These are phyloP conservation scores for Protaetia brevitarsis DNA, from an alignment of 1,140 invertebrate genomes.

Conservation along the genomic window DNA sequence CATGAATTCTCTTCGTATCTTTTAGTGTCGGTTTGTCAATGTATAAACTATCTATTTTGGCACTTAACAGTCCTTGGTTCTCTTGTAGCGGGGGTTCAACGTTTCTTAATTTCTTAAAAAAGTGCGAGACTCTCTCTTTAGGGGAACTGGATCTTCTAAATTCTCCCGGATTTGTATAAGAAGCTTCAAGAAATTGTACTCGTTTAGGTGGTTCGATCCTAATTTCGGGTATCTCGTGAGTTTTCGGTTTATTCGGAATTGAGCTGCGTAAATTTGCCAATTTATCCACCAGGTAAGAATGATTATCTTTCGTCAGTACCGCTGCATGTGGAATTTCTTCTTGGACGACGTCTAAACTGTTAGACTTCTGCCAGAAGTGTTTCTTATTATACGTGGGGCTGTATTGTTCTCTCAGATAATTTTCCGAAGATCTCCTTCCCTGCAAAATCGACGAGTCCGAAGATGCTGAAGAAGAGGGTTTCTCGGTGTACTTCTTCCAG, in stretches of 20 bases:
- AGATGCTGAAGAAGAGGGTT: conserved; percentile 1
- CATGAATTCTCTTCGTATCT: background rate
- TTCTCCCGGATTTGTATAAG: background rate
- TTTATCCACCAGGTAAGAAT: conserved; percentile 19
- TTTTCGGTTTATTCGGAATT: background rate
- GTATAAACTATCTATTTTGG: conserved; percentile 19
- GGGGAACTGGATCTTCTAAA: conserved; percentile 13
- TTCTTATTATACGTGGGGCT: conserved; percentile 32
- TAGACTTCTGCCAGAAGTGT: conserved; percentile 12
- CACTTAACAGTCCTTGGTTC: background rate
- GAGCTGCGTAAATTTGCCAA: background rate
- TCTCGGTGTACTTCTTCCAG: background rate
- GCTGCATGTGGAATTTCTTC: background rate
- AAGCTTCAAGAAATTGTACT: conserved; percentile 16
- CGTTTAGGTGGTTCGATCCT: conserved; percentile 15
- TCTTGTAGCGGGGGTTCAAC: background rate
- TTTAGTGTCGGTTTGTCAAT: background rate
- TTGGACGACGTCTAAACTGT: background rate
- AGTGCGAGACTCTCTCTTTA: conserved; percentile 9
- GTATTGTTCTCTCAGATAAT: conserved; percentile 41
- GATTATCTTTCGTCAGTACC: conserved; percentile 9
- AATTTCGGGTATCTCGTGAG: conserved; percentile 2
- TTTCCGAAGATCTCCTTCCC: background rate
- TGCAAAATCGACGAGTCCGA: background rate
- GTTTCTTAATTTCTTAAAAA: conserved; percentile 19